A percentile compares a stretch with the other conserved stretches of the same genome.
phyloP scores from a whole-genome alignment of 2,888 invertebrate species.

The Tenthredo scrophulariae region DNA sequence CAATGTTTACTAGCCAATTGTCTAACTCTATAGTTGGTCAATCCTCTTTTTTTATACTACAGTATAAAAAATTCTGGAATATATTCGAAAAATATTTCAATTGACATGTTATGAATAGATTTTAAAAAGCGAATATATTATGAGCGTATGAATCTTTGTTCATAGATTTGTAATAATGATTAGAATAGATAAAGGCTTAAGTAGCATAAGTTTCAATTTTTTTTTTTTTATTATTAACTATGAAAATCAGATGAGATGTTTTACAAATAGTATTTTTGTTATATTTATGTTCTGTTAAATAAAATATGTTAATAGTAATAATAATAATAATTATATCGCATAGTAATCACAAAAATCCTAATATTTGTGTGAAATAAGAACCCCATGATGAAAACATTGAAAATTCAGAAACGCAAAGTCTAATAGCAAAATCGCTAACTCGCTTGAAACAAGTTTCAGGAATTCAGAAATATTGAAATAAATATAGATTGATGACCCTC shows the following conservation, averaged over 20 bases:
- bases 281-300: constrained; percentile 35
- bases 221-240: constrained; percentile 13
- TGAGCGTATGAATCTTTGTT: not conserved
- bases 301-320: constrained; percentile 27
- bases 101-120: not conserved
- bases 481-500: not conserved
- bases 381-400: not conserved
- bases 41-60: not conserved
- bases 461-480: not conserved
- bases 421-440: constrained; percentile 38
- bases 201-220: not conserved
- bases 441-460: not conserved
- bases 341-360: not conserved
- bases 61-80: not conserved
- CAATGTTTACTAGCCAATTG: not conserved
- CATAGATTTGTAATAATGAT: not conserved
- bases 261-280: constrained; percentile 12
- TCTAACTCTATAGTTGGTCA: not conserved
- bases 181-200: not conserved
- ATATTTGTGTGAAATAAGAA: constrained; percentile 13
- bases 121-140: not conserved
- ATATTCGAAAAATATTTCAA: not conserved
- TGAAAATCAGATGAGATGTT: constrained; percentile 24
- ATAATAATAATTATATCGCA: constrained; percentile 18
- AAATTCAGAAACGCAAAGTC: constrained; percentile 11